These are phyloP conservation scores for Tinamus major DNA, from an alignment of 2,797 vertebrate species.

Conservation along the genomic window DNA sequence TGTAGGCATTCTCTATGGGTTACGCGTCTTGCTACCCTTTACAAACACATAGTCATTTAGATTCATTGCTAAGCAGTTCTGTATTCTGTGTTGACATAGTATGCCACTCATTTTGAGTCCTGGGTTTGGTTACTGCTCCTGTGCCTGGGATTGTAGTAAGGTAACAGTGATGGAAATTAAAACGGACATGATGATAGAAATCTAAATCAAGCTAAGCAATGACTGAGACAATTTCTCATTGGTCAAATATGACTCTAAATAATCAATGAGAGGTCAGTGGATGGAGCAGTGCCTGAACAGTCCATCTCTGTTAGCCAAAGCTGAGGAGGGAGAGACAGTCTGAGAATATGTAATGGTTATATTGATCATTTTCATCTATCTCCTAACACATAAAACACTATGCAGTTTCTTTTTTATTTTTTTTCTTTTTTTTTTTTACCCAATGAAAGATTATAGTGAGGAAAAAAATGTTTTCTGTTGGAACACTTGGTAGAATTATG, in stretches of 20 bases:
- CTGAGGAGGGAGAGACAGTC: neutral
- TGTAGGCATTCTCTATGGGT: neutral
- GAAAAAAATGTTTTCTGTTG: neutral
- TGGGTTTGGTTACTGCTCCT: neutral
- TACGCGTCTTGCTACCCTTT: neutral
- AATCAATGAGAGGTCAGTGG: neutral
- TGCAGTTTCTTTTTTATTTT: neutral
- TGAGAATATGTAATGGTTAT: neutral
- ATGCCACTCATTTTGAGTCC: neutral
- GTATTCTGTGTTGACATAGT: neutral
- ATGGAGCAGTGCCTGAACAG: neutral
- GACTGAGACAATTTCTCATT: neutral
- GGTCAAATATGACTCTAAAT: neutral
- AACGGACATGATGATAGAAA: neutral
- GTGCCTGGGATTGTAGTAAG: neutral
- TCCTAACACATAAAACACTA: neutral
- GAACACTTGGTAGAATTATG: neutral
- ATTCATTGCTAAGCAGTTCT: neutral
- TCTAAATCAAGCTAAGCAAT: neutral
- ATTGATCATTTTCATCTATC: neutral
- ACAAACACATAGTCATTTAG: neutral
- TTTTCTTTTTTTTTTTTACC: neutral
- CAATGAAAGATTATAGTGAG: neutral
- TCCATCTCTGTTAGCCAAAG: neutral
- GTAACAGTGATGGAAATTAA: accelerated